Conservation (phyloP, 2,797 vertebrate species). For the Tragelaphus eurycerus region DNA sequence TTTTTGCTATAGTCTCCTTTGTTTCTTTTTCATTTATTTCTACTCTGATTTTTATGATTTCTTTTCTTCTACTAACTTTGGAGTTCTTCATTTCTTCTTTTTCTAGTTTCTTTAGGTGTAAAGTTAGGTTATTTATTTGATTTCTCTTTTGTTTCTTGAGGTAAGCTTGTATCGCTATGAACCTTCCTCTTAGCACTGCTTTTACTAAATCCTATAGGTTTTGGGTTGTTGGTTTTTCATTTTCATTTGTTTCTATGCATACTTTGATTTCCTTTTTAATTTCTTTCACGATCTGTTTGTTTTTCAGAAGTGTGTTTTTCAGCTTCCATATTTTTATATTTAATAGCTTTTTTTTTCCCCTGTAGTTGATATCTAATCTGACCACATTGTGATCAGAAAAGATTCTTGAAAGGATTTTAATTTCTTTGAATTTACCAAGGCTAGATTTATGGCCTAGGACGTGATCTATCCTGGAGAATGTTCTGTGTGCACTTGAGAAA, state of each 20-base stretch:
- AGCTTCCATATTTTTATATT: neutral
- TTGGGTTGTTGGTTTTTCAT: neutral
- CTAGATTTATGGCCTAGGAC: neutral
- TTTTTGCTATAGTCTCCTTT: neutral
- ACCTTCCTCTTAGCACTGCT: neutral
- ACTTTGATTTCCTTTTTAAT: neutral
- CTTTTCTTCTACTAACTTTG: neutral
- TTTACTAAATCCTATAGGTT: neutral
- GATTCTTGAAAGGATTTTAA: neutral
- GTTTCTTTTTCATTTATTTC: neutral
- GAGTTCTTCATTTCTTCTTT: accelerated
- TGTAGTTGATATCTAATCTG: neutral
- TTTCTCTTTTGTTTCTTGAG: neutral
- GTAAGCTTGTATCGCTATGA: neutral
- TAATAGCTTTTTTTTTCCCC: neutral
- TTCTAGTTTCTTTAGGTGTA: neutral
- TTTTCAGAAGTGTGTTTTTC: neutral
- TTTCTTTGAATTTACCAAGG: neutral
- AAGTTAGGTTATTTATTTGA: neutral
- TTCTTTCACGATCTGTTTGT: neutral
- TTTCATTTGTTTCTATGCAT: neutral
- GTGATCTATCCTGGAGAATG: neutral
- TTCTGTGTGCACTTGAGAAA: neutral
- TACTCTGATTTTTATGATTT: neutral
- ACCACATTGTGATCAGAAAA: neutral